Evolutionary conservation across 2,888 invertebrate genomes (phyloP).

Genomic region (Epinotia bilunana): DNA sequence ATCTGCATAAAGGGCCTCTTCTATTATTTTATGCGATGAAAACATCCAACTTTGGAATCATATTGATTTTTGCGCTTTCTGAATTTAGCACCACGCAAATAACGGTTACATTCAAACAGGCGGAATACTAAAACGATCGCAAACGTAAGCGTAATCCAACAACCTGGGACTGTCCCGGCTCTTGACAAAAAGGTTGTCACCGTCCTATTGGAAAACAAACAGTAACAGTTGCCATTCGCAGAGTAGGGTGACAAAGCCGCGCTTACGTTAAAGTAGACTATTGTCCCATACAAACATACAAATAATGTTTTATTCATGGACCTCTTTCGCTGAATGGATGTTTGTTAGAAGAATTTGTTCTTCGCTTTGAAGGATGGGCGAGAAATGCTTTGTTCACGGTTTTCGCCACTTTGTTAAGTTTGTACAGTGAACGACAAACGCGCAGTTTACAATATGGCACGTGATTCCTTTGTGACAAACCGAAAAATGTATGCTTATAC

Average conservation of each 20-base stretch:
- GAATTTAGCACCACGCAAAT: no score
- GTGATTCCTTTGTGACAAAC: no score
- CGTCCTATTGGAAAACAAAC: constrained; percentile 37
- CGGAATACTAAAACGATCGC: not conserved
- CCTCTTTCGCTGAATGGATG: constrained; percentile 61
- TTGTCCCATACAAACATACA: constrained; percentile 71
- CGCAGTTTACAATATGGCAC: no score
- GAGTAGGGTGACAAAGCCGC: constrained; percentile 57
- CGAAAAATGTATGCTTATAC: no score
- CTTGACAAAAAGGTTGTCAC: constrained; percentile 23
- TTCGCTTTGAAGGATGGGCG: constrained; percentile 34
- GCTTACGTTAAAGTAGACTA: constrained; percentile 67
- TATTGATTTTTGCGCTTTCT: no score
- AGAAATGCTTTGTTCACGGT: constrained; percentile 29
- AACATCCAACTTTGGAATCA: no score
- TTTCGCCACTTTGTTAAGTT: constrained; percentile 1
- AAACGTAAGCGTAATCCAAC: not conserved
- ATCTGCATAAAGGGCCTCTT: no score
- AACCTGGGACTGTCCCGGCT: constrained; percentile 4
- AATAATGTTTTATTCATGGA: constrained; percentile 77
- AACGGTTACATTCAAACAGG: no score
- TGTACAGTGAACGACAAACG: not conserved
- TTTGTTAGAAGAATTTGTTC: constrained; percentile 49
- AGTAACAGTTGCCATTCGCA: constrained; percentile 56
- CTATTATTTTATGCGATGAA: no score